These are phyloP conservation scores for Eurytoma californica DNA, from an alignment of 2,888 invertebrate species.

Conservation along the genomic window DNA sequence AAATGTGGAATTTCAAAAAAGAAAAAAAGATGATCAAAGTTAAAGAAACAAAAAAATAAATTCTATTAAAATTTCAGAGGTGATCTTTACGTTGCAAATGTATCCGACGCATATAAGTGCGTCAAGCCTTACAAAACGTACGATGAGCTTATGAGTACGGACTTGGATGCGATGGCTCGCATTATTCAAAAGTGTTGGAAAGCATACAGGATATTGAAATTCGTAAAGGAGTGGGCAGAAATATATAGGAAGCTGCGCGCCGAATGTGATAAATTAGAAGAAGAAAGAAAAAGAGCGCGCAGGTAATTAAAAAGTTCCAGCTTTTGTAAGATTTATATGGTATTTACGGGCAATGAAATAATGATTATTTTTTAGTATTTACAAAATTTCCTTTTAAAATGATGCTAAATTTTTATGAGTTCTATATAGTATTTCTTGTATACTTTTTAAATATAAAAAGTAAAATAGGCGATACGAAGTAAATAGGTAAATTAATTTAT, in stretches of 20 bases:
- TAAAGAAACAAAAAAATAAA: neutral
- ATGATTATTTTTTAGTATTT: too few species aligned
- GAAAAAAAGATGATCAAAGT: neutral
- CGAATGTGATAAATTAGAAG: conserved; percentile 77
- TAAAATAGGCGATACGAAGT: too few species aligned
- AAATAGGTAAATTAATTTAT: too few species aligned
- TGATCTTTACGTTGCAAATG: conserved; percentile 79
- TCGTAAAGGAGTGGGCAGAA: conserved; percentile 76
- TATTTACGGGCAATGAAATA: too few species aligned
- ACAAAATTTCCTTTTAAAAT: too few species aligned
- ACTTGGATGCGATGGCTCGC: conserved; percentile 58
- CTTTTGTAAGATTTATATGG: too few species aligned
- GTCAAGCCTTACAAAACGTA: conserved; percentile 82
- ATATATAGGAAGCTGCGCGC: conserved; percentile 76
- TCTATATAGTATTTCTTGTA: too few species aligned
- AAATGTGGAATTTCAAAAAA: too few species aligned
- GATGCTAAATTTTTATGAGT: too few species aligned
- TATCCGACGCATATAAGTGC: conserved; percentile 80
- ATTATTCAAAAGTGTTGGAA: conserved; percentile 82
- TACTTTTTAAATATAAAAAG: too few species aligned
- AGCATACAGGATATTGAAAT: conserved; percentile 78
- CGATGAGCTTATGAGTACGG: conserved; percentile 77
- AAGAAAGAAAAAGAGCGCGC: conserved; percentile 63
- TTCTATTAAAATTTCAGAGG: conserved; percentile 37
- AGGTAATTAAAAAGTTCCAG: conserved; percentile 22